phyloP scores from a whole-genome alignment of 2,113 vertebrate genomes.

The Bolborhynchus lineola region DNA sequence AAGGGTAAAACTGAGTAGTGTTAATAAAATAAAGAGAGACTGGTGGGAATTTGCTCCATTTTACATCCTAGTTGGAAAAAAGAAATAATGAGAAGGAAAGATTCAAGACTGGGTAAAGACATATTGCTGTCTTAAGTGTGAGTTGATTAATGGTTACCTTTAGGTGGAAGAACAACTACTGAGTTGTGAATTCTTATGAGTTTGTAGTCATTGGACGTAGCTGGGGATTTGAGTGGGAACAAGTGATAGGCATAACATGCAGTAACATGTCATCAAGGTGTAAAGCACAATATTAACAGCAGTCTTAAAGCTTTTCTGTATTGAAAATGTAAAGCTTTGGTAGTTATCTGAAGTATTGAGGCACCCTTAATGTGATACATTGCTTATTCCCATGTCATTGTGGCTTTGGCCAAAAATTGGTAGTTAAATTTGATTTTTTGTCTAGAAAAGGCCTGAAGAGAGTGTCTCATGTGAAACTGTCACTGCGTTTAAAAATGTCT shows the following conservation, averaged over 20 bases:
- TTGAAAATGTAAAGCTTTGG: neutral
- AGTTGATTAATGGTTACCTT: neutral
- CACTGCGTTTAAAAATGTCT: neutral
- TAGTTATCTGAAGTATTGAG: neutral
- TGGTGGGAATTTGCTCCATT: neutral
- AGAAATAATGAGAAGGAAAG: neutral
- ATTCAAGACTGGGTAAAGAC: neutral
- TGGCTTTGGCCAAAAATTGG: neutral
- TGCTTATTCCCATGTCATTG: fast-evolving
- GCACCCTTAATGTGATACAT: neutral
- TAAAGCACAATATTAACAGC: neutral
- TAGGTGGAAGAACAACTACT: neutral
- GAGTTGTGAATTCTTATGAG: fast-evolving
- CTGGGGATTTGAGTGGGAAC: neutral
- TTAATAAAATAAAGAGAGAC: neutral
- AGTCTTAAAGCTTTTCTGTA: neutral
- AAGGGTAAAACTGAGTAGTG: neutral
- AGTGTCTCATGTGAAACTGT: neutral
- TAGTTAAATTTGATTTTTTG: neutral
- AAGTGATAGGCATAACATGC: fast-evolving
- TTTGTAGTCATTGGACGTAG: neutral
- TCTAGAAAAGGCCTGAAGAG: neutral
- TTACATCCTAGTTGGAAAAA: neutral
- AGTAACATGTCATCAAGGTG: fast-evolving
- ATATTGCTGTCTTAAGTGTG: neutral